Evolutionary conservation across 2,888 invertebrate species (phyloP).

Genomic region (Phengaris alcon): DNA sequence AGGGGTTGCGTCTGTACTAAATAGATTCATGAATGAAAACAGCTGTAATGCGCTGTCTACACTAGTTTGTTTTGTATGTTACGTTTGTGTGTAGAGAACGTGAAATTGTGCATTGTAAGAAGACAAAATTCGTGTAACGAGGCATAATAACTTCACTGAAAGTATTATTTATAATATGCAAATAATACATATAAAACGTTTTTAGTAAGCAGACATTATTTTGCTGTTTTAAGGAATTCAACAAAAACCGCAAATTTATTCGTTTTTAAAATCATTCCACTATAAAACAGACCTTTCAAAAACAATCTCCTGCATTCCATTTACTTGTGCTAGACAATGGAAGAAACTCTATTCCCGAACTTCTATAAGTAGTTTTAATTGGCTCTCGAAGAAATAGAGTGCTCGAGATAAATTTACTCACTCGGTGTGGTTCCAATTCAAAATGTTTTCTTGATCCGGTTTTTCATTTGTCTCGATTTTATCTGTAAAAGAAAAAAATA

Average conservation of each 20-base stretch:
- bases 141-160: neutral
- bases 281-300: slow-evolving; percentile 17
- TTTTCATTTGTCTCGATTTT: slow-evolving; percentile 40
- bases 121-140: neutral
- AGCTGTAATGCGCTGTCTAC: slow-evolving; percentile 8
- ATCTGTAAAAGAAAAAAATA: slow-evolving; percentile 46
- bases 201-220: neutral
- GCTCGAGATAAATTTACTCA: slow-evolving; percentile 49
- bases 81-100: neutral
- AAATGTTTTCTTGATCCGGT: slow-evolving; percentile 34
- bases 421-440: slow-evolving; percentile 42
- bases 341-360: slow-evolving; percentile 22
- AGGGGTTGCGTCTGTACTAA: slow-evolving; percentile 54
- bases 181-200: neutral
- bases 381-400: slow-evolving; percentile 16
- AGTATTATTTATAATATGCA: neutral
- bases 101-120: too few relatives aligned
- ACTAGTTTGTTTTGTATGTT: neutral
- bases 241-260: neutral
- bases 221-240: neutral
- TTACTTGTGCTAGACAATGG: slow-evolving; percentile 11
- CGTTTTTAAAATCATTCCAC: neutral
- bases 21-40: slow-evolving; percentile 30
- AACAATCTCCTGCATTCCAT: slow-evolving; percentile 5
- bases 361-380: slow-evolving; percentile 30